These are phyloP conservation scores for Brachionus paranguensis DNA, from an alignment of 1,140 invertebrate species.

Conservation along the genomic window DNA sequence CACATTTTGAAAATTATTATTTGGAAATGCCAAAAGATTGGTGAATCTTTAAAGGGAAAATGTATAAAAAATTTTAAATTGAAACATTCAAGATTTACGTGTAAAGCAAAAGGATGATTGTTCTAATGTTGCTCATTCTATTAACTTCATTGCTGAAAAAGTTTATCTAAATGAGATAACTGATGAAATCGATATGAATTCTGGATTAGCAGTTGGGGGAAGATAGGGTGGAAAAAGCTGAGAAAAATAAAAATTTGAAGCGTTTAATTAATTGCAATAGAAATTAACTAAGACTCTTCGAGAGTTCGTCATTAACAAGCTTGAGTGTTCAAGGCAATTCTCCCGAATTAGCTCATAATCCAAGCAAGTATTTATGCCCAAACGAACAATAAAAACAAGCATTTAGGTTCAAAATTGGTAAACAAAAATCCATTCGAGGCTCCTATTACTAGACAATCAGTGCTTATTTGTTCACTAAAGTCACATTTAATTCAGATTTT, in stretches of 20 bases:
- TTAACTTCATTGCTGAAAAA: background rate
- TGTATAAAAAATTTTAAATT: background rate
- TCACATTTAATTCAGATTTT: background rate
- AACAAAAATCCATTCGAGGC: background rate
- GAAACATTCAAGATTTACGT: background rate
- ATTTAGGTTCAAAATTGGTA: background rate
- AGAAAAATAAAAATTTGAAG: background rate
- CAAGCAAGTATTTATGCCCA: background rate
- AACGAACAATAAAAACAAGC: background rate
- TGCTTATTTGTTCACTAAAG: background rate
- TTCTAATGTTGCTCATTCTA: background rate
- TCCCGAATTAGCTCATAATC: background rate
- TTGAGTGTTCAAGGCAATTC: background rate
- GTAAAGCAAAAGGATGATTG: background rate
- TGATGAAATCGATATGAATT: background rate
- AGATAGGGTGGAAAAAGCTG: background rate
- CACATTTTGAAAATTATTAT: conserved; percentile 45
- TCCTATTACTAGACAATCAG: background rate
- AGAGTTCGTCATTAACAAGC: background rate
- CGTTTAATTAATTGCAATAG: background rate
- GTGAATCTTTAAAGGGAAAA: background rate
- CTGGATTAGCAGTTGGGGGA: background rate
- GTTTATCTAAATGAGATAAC: background rate
- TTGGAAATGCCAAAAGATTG: background rate
- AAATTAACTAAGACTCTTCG: background rate